Percentiles rank a stretch among this genome's conserved stretches.
These are phyloP conservation scores for Chrysaora quinquecirrha DNA, from an alignment of 30 jellyfish, hydroid and myxozoan species.

Conservation along the genomic window DNA sequence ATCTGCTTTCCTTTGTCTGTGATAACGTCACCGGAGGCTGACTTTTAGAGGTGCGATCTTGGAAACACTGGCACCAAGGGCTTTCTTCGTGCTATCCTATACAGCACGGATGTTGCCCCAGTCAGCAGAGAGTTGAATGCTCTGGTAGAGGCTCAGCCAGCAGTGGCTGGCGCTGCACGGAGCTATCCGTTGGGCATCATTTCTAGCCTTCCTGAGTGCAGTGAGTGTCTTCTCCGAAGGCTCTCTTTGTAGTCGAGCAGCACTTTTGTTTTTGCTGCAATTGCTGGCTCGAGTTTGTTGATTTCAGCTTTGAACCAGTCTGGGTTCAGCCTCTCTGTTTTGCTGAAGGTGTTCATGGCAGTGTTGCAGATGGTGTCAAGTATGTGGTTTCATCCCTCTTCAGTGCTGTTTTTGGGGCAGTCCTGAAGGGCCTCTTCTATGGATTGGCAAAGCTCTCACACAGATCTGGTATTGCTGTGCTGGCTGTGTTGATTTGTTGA, in stretches of 20 bases:
- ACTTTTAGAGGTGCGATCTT: constrained; percentile 22
- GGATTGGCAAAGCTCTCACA: no score
- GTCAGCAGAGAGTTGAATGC: constrained; percentile 19
- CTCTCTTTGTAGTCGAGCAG: not conserved
- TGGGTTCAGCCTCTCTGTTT: not conserved
- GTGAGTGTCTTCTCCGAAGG: not conserved
- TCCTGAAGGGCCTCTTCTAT: no score
- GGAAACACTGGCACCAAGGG: not conserved
- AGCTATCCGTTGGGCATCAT: constrained; percentile 2
- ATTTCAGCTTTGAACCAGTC: constrained; percentile 34
- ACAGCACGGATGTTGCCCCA: constrained; percentile 11
- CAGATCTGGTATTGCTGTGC: no score
- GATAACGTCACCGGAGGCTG: constrained; percentile 2
- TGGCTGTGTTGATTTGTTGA: no score
- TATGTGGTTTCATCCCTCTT: no score
- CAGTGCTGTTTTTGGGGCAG: no score
- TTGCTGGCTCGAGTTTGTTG: not conserved
- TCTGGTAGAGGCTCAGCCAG: constrained; percentile 16
- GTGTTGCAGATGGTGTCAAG: constrained; percentile 24
- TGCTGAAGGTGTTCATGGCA: constrained; percentile 49
- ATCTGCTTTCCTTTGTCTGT: constrained; percentile 32
- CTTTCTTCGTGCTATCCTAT: constrained; percentile 33
- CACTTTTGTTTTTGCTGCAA: constrained; percentile 7
- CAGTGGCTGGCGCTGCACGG: constrained; percentile 31
- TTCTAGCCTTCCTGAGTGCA: no score